Percentiles rank a stretch among this genome's conserved stretches.
phyloP scores from a whole-genome alignment of 2,888 invertebrate species.

The Eupithecia dodoneata region DNA sequence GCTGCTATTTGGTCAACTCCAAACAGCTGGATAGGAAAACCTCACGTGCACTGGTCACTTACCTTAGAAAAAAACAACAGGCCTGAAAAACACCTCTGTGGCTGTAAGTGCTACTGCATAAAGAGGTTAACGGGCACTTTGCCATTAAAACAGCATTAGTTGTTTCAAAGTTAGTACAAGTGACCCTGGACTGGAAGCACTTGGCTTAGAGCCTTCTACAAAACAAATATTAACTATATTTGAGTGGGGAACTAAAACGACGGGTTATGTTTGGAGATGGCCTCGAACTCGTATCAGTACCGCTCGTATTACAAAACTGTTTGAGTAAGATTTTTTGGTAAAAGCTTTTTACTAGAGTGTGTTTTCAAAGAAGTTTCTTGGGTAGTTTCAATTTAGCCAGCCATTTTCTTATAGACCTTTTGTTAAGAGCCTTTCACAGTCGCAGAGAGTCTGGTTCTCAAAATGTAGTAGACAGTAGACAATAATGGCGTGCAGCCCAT shows the following conservation, averaged over 20 bases:
- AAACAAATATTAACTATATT: conserved; percentile 52
- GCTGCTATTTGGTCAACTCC: background rate
- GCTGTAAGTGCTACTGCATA: conserved; percentile 10
- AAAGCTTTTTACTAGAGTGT: conserved; percentile 43
- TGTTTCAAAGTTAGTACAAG: conserved; percentile 41
- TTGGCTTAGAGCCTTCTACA: conserved; percentile 33
- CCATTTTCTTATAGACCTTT: conserved; percentile 29
- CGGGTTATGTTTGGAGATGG: conserved; percentile 41
- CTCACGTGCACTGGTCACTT: conserved; percentile 1
- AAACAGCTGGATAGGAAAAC: background rate
- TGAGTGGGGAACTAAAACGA: conserved; percentile 48
- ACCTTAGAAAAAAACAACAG: conserved; percentile 10
- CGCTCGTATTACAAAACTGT: conserved; percentile 44
- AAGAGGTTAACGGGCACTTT: conserved; percentile 28
- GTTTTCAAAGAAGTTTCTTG: conserved; percentile 33
- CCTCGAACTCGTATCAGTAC: conserved; percentile 47
- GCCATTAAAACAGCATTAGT: conserved; percentile 55
- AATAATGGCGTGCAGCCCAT: background rate
- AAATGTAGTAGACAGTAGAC: background rate
- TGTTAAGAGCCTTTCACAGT: background rate
- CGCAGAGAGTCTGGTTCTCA: background rate
- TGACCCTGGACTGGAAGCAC: conserved; percentile 37
- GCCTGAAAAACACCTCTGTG: background rate
- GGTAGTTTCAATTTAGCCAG: conserved; percentile 35
- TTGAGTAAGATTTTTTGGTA: conserved; percentile 43